Base-by-base conservation (phyloP, 2,888 invertebrate species). In the Eupithecia dodoneata region DNA sequence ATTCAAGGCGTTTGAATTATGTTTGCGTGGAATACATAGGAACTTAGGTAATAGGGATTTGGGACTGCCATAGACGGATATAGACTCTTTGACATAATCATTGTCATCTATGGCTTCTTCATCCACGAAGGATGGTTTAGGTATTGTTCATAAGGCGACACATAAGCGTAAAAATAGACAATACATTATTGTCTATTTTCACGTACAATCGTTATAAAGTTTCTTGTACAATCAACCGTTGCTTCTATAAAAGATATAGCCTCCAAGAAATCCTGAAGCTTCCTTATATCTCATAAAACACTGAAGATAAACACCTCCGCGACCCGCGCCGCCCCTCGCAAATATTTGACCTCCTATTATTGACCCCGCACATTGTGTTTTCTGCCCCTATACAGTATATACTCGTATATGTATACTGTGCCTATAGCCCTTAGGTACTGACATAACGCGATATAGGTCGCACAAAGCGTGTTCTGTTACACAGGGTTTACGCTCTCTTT, bases 341-440 rank as follows among this genome's bases (percentile, higher is more conserved):
- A 94, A 94, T 93, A 94, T 94, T 94, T 93, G 90, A 89, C 89
- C 90, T 87, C 83, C 87, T 87, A 90, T 90, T 93, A 90, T 93
- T 93, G 91, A 93, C 92, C 91, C 87, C 63, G 87, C 92, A 92
- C 93, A 92, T 92, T 87, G 86, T 86, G 87, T 63, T 63, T 85
- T 85, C 85, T 81, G 79, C 85, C 85, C 84, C 82, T 85, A 30
- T 30, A 30, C 30, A 30, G 30, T 30, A 30, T 30, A 30, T 1
- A 30, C 1, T 1, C 30, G 30, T 1, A 1, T 30, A 30, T 30
- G 30, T 30, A 30, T 30, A 30, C 30, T 30, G 30, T 30, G 30
- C 30, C 30, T 30, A 85, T 76, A 80, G 45, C 15, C 41, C 47
- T 30, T 44, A n/a, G 59, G 59, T 59, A 9, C 67, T n/a, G 18